Conservation (phyloP, 2,888 invertebrate species). For the Plagodis pulveraria region DNA sequence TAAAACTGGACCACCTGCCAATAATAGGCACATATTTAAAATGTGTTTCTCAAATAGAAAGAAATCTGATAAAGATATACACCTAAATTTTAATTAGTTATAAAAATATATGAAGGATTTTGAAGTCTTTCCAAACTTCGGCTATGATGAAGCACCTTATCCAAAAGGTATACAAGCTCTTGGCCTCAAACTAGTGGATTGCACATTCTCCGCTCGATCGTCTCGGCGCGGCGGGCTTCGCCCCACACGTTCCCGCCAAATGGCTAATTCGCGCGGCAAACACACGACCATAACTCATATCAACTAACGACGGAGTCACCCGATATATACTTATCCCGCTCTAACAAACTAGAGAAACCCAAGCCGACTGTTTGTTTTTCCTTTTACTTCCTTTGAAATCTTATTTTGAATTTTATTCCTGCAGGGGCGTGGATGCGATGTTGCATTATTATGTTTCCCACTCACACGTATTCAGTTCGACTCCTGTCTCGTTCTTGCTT, state of each 20-base stretch:
- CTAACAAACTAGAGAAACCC: slow-evolving; percentile 77
- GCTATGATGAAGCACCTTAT: slow-evolving; percentile 6
- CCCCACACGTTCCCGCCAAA: slow-evolving; percentile 76
- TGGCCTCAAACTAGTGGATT: slow-evolving; percentile 14
- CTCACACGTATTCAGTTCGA: slow-evolving; percentile 63
- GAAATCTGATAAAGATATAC: no score
- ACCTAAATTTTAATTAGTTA: no score
- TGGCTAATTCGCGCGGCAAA: slow-evolving; percentile 81
- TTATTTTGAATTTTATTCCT: slow-evolving; percentile 84
- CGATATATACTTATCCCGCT: slow-evolving; percentile 67
- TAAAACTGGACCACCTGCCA: no score
- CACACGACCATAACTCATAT: slow-evolving; percentile 82
- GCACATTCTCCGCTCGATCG: slow-evolving; percentile 33
- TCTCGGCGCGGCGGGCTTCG: slow-evolving; percentile 63
- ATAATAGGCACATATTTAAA: no score
- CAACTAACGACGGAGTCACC: slow-evolving; percentile 68
- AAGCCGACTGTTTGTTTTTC: slow-evolving; percentile 77
- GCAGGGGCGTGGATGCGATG: slow-evolving; percentile 84
- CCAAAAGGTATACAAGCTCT: slow-evolving; percentile 5
- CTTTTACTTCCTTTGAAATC: slow-evolving; percentile 82
- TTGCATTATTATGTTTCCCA: slow-evolving; percentile 84
- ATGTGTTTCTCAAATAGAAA: no score
- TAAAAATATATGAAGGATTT: no score
- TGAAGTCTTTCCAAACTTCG: no score
- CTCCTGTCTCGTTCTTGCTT: slow-evolving; percentile 72